Conservation (phyloP, 2,888 invertebrate genomes). For the Polyommatus icarus region DNA sequence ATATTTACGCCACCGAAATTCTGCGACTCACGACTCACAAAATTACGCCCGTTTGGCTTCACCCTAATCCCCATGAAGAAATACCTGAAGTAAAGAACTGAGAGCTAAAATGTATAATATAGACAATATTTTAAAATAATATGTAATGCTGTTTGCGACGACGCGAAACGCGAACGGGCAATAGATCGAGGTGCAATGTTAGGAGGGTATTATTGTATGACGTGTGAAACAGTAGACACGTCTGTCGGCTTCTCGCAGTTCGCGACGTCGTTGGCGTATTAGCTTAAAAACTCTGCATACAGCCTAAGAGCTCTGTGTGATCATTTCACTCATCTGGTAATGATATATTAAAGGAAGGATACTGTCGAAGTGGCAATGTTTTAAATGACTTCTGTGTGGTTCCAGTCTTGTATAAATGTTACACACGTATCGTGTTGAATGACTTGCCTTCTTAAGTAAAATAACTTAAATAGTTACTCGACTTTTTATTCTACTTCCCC, state of each 20-base stretch:
- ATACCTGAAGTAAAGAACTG: no score
- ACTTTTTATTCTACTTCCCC: slow-evolving; percentile 47
- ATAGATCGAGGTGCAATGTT: background rate
- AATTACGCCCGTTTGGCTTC: no score
- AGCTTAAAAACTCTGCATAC: no score
- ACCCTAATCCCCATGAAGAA: background rate
- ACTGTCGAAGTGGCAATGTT: background rate
- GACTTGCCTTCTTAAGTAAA: slow-evolving; percentile 65
- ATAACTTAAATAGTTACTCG: slow-evolving; percentile 51
- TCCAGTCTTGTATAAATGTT: slow-evolving; percentile 2
- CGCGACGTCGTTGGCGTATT: background rate
- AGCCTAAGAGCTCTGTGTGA: no score
- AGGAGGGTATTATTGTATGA: no score
- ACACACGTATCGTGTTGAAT: slow-evolving; percentile 47
- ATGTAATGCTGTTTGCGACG: background rate
- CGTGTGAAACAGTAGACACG: no score
- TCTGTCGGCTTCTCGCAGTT: background rate
- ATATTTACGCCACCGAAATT: no score
- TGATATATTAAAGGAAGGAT: no score
- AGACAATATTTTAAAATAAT: no score
- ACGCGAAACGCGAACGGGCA: background rate
- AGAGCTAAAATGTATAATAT: no score
- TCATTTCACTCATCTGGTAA: no score
- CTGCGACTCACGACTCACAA: no score
- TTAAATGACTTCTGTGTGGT: background rate